Evolutionary conservation across 2,888 invertebrate species (phyloP).

Genomic region (Coronaproctus castanopsis): DNA sequence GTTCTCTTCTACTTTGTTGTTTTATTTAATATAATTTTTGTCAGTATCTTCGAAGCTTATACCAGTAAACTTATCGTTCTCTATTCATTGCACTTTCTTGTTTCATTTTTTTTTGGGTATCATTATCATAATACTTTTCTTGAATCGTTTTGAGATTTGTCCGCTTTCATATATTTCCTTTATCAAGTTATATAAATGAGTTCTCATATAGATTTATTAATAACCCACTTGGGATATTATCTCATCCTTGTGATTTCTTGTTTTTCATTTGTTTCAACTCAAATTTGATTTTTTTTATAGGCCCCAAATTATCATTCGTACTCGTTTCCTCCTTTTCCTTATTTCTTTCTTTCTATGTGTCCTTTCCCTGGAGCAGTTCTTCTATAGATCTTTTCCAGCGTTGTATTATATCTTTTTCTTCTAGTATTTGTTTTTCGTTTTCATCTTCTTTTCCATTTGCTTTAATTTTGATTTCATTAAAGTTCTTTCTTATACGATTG

Average conservation of each 20-base stretch:
- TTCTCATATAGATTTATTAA: too few species aligned
- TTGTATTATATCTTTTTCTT: not conserved
- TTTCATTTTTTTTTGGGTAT: too few species aligned
- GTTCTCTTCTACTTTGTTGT: too few species aligned
- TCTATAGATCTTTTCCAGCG: not conserved
- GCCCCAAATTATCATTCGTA: not conserved
- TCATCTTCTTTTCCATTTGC: not conserved
- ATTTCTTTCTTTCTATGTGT: not conserved
- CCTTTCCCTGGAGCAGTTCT: not conserved
- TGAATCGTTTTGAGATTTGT: too few species aligned
- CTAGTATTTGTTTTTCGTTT: not conserved
- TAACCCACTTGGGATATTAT: not conserved
- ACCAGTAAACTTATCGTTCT: too few species aligned
- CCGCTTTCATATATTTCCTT: too few species aligned
- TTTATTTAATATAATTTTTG: too few species aligned
- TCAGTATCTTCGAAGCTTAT: too few species aligned
- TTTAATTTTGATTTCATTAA: not conserved
- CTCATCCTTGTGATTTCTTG: not conserved
- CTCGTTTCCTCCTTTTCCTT: not conserved
- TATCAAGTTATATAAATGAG: too few species aligned
- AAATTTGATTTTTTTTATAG: not conserved
- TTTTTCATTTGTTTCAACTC: not conserved
- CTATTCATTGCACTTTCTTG: too few species aligned
- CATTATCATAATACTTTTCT: too few species aligned
- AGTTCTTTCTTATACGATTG: not conserved